These are phyloP conservation scores for Aproaerema taeniolella DNA, from an alignment of 2,888 invertebrate species.

Conservation along the genomic window DNA sequence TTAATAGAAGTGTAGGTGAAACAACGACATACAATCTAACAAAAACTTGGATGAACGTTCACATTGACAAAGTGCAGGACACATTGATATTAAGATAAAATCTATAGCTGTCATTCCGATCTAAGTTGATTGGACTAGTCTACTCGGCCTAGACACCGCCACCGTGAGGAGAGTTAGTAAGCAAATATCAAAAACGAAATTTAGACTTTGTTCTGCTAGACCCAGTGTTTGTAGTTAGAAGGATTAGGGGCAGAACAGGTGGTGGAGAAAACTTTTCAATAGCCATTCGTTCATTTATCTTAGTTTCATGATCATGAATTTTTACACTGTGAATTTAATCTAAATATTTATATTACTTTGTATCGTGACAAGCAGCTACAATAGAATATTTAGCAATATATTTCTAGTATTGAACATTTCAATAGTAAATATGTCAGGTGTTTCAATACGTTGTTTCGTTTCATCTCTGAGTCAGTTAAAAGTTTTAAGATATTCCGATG, in stretches of 20 bases:
- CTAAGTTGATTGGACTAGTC: constrained; percentile 60
- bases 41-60: constrained; percentile 67
- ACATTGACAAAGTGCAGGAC: constrained; percentile 60
- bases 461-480: too few relatives aligned
- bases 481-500: too few relatives aligned
- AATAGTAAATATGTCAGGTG: too few relatives aligned
- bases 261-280: constrained; percentile 48
- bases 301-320: too few relatives aligned
- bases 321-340: too few relatives aligned
- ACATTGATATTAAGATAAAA: constrained; percentile 58
- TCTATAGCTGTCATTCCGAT: constrained; percentile 70
- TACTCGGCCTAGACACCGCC: constrained; percentile 74
- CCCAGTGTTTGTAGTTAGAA: constrained; percentile 42
- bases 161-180: constrained; percentile 67
- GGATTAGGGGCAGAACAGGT: constrained; percentile 60
- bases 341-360: too few relatives aligned
- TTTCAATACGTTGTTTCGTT: too few relatives aligned
- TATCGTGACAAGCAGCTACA: too few relatives aligned
- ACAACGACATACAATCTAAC: constrained; percentile 74
- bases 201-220: constrained; percentile 75
- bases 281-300: too few relatives aligned
- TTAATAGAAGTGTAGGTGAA: constrained; percentile 64
- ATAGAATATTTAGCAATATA: too few relatives aligned
- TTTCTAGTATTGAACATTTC: too few relatives aligned
- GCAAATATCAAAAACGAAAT: constrained; percentile 78